Conservation (phyloP, 53 echinoderm and acorn worm genomes). For the Holothuria scabra region DNA sequence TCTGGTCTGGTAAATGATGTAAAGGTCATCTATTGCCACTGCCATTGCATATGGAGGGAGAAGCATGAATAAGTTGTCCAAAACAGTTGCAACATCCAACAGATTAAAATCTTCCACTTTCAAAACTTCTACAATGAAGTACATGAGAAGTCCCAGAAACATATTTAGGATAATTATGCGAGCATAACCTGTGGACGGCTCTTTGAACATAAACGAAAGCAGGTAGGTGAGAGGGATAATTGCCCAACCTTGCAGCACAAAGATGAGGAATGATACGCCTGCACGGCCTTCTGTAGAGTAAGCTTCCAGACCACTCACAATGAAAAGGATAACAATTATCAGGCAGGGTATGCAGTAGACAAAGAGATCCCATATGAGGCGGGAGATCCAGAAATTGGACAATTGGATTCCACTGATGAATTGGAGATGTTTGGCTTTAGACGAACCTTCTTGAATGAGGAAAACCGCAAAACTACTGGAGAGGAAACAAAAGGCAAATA, state of each 20-base stretch:
- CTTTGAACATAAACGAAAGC: conserved; percentile 75
- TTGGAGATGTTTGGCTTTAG: conserved; percentile 86
- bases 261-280: conserved; percentile 68
- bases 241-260: conserved; percentile 86
- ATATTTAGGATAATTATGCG: conserved; percentile 65
- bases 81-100: conserved; percentile 50
- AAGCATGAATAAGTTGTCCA: conserved; percentile 74
- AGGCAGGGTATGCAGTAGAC: conserved; percentile 76
- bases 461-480: conserved; percentile 82
- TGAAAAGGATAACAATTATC: conserved; percentile 67
- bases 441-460: conserved; percentile 66
- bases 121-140: conserved; percentile 67
- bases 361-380: conserved; percentile 78
- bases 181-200: conserved; percentile 77
- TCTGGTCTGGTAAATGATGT: conserved; percentile 45
- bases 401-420: conserved; percentile 79
- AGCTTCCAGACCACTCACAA: conserved; percentile 60
- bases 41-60: conserved; percentile 74
- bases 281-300: conserved; percentile 66
- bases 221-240: conserved; percentile 84
- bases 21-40: conserved; percentile 68
- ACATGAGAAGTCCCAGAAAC: conserved; percentile 64
- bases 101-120: conserved; percentile 61
- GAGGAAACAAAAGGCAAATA: conserved; percentile 81
- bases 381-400: conserved; percentile 83